Conservation (phyloP, 2,797 vertebrate genomes). For the Adrianichthys oophorus region DNA sequence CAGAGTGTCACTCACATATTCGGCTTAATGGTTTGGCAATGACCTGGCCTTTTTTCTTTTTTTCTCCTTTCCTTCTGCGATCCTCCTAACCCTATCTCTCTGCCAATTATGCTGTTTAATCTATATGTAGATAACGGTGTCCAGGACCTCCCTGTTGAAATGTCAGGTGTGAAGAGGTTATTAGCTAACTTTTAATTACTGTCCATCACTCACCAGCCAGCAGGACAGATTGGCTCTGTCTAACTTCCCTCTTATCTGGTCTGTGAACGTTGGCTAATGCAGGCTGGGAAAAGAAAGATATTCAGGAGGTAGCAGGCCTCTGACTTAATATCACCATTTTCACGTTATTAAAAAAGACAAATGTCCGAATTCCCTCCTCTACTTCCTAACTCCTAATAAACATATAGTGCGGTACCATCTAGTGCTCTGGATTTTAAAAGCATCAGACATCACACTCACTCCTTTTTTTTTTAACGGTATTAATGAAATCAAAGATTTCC, state of each 20-base stretch:
- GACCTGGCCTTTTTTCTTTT: constrained; percentile 69
- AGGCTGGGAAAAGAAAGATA: constrained; percentile 44
- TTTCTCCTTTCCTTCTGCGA: constrained; percentile 75
- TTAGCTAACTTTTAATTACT: constrained; percentile 98
- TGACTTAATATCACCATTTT: constrained; percentile 64
- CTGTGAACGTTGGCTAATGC: constrained; percentile 51
- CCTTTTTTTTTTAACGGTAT: too few relatives aligned
- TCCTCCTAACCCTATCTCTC: constrained; percentile 89
- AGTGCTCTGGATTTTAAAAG: too few relatives aligned
- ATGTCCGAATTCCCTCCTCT: too few relatives aligned
- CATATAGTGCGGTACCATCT: too few relatives aligned
- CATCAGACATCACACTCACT: too few relatives aligned
- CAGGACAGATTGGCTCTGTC: constrained; percentile 77
- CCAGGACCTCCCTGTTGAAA: constrained; percentile 91
- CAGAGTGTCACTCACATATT: constrained; percentile 88
- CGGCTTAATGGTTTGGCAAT: constrained; percentile 80
- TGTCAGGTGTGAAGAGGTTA: constrained; percentile 95
- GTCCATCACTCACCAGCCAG: constrained; percentile 87
- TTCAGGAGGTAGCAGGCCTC: constrained; percentile 55
- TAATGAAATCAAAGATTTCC: too few relatives aligned
- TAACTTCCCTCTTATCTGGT: constrained; percentile 64
- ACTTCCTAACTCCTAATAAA: too few relatives aligned
- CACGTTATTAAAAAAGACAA: constrained; percentile 48
- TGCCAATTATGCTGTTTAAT: constrained; percentile 97
- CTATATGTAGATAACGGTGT: constrained; percentile 98